These are phyloP conservation scores for Silurus asotus DNA, from an alignment of 2,113 vertebrate species.

Conservation along the genomic window DNA sequence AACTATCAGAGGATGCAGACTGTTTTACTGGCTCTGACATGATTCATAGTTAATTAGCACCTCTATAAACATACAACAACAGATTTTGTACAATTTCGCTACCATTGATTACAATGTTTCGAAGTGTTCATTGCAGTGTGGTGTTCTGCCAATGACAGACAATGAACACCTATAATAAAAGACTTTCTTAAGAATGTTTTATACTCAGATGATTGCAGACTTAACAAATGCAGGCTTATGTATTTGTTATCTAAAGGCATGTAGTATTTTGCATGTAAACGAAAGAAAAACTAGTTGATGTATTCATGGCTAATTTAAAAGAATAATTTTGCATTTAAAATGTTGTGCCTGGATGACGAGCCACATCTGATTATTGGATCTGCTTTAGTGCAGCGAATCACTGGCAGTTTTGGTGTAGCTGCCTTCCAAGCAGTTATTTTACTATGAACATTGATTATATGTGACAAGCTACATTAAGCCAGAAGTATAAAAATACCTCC, in stretches of 20 bases:
- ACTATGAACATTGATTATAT: conserved; percentile 38
- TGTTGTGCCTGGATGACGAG: neutral
- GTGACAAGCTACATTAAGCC: conserved; percentile 39
- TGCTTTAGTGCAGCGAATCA: neutral
- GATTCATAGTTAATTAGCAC: conserved; percentile 50
- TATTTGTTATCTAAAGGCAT: neutral
- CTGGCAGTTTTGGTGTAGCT: conserved; percentile 24
- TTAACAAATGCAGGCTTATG: conserved; percentile 3
- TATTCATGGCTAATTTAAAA: neutral
- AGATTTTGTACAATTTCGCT: conserved; percentile 38
- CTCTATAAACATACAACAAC: conserved; percentile 30
- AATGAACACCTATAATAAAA: conserved; percentile 6
- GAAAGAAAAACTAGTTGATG: neutral
- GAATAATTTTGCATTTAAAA: neutral
- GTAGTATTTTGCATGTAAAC: neutral
- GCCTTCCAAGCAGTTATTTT: conserved; percentile 15
- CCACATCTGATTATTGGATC: neutral
- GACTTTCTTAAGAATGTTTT: conserved; percentile 14
- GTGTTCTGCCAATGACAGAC: neutral
- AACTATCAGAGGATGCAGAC: conserved; percentile 12
- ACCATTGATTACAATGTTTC: conserved; percentile 41
- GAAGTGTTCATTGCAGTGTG: conserved; percentile 11
- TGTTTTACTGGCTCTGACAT: conserved; percentile 40
- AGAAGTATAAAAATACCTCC: conserved; percentile 36
- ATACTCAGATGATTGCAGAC: conserved; percentile 17